A percentile compares a stretch with the other conserved stretches of the same genome.
These are phyloP conservation scores for Sympetrum striolatum DNA, from an alignment of 2,888 invertebrate genomes.

Conservation along the genomic window DNA sequence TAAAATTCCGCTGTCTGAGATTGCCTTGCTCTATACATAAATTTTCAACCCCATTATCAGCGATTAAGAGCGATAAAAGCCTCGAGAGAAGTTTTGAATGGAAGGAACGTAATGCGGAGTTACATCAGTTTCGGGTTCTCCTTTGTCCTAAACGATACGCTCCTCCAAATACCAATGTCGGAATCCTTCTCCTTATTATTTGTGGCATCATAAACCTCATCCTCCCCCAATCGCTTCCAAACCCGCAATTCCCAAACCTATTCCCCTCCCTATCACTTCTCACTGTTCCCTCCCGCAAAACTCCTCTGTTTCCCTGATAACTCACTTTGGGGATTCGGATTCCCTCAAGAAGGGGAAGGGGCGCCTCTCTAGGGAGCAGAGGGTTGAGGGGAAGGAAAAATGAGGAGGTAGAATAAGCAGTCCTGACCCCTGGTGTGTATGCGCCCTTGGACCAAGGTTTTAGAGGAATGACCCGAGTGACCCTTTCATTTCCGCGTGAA, in stretches of 20 bases:
- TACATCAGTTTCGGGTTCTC: not conserved
- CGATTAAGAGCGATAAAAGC: no score
- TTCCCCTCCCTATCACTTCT: not conserved
- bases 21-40: no score
- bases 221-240: not conserved
- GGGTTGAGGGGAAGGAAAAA: not conserved
- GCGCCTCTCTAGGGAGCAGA: not conserved
- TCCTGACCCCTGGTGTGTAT: no score
- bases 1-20: no score
- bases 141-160: not conserved
- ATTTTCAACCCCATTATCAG: no score
- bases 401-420: not conserved
- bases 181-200: not conserved
- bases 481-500: no score
- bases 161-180: not conserved
- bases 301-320: not conserved
- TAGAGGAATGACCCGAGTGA: no score
- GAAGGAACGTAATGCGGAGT: no score
- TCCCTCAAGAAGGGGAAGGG: not conserved
- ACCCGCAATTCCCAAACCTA: not conserved
- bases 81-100: no score
- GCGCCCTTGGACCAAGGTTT: no score
- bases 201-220: not conserved
- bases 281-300: not conserved
- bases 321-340: not conserved